These are phyloP conservation scores for Dicyema japonicum DNA, from an alignment of 1,140 invertebrate genomes.

Conservation along the genomic window DNA sequence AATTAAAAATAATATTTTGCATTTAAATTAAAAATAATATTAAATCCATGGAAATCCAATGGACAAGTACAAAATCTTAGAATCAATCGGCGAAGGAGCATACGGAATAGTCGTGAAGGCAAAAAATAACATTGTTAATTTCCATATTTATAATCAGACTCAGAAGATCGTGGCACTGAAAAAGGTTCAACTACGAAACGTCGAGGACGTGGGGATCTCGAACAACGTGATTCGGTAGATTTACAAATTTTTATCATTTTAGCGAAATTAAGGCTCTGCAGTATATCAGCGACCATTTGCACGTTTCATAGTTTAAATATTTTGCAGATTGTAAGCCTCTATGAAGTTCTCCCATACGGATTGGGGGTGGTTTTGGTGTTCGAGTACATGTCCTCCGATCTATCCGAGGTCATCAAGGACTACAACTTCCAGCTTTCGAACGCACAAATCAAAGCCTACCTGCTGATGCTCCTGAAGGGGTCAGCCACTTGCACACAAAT, in stretches of 20 bases:
- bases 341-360: constrained; percentile 57
- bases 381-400: constrained; percentile 58
- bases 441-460: constrained; percentile 47
- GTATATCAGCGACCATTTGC: constrained; percentile 41
- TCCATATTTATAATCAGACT: constrained; percentile 10
- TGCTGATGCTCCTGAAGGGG: constrained; percentile 60
- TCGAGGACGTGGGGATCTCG: constrained; percentile 44
- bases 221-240: constrained; percentile 38
- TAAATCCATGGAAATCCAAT: too few relatives aligned
- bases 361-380: constrained; percentile 56
- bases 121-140: constrained; percentile 25
- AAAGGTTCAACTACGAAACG: constrained; percentile 42
- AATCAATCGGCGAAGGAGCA: constrained; percentile 67
- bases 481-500: constrained; percentile 50
- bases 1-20: too few relatives aligned
- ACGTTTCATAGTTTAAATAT: too few relatives aligned
- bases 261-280: constrained; percentile 64
- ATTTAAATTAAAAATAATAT: too few relatives aligned
- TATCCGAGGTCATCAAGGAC: constrained; percentile 50
- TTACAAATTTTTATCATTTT: constrained; percentile 3
- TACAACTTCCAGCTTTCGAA: constrained; percentile 32
- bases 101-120: constrained; percentile 67
- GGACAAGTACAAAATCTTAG: constrained; percentile 43
- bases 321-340: constrained; percentile 42
- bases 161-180: constrained; percentile 48